Conservation (phyloP, 2,113 vertebrate genomes). For the Malurus cyaneus region DNA sequence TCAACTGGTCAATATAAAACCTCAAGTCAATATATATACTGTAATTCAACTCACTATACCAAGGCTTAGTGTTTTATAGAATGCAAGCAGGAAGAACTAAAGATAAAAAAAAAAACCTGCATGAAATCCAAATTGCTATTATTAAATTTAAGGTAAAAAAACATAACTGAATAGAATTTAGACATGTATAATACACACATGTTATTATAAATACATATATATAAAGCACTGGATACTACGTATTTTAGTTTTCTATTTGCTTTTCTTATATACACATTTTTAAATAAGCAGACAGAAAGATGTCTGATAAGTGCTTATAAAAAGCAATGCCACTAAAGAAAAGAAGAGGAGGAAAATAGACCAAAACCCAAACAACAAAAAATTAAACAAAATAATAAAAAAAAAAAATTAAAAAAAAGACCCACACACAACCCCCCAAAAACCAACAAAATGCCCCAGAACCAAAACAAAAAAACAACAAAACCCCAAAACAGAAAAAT, state of each 20-base stretch:
- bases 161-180: neutral
- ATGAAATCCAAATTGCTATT: neutral
- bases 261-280: neutral
- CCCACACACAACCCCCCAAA: too few species aligned
- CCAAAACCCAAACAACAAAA: neutral
- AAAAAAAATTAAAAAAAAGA: neutral
- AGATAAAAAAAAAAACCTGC: neutral
- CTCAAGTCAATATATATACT: neutral
- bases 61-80: neutral
- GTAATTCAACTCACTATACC: neutral
- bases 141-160: neutral
- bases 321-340: neutral
- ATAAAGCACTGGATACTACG: neutral
- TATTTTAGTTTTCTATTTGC: neutral
- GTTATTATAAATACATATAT: neutral
- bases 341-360: rapidly evolving
- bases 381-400: neutral
- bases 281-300: neutral
- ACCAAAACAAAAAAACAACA: neutral
- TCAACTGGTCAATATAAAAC: neutral
- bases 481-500: neutral
- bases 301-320: neutral
- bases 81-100: neutral
- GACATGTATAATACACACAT: neutral
- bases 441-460: too few species aligned